A percentile compares a stretch with the other conserved stretches of the same genome.
These are phyloP conservation scores for Patagioenas fasciata DNA, from an alignment of 2,113 vertebrate species.

Conservation along the genomic window DNA sequence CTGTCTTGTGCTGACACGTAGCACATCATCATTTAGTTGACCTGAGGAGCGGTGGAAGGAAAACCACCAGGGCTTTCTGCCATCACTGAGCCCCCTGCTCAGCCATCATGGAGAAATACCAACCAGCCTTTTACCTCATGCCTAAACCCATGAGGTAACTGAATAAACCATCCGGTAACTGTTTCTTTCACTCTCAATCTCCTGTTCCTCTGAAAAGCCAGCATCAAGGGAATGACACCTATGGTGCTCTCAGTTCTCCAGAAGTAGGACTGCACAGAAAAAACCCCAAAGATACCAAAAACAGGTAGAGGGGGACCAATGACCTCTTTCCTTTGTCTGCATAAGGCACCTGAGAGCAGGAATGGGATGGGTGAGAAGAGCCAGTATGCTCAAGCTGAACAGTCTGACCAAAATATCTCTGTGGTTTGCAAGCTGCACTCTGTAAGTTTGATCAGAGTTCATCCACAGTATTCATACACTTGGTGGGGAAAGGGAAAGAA, in stretches of 20 bases:
- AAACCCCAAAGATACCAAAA: fast-evolving
- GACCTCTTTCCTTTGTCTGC: neutral
- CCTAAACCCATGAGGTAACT: neutral
- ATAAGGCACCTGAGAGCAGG: neutral
- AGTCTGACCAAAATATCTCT: neutral
- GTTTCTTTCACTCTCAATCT: neutral
- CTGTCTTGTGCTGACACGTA: fast-evolving
- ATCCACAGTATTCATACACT: neutral
- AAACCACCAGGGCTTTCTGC: neutral
- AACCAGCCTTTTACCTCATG: fast-evolving
- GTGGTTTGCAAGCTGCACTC: neutral
- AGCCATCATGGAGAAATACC: neutral
- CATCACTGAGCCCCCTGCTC: neutral
- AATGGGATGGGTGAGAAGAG: neutral
- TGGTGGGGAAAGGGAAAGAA: neutral
- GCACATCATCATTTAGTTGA: fast-evolving
- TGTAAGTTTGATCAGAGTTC: fast-evolving
- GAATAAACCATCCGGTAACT: neutral
- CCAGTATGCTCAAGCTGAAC: neutral
- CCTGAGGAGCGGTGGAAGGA: neutral
- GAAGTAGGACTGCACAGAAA: neutral
- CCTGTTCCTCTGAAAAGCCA: neutral
- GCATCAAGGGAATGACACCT: neutral
- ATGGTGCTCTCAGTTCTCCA: neutral
- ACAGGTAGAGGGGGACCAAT: no score